phyloP scores from a whole-genome alignment of 2,797 vertebrate species.

The Cetoscarus ocellatus region DNA sequence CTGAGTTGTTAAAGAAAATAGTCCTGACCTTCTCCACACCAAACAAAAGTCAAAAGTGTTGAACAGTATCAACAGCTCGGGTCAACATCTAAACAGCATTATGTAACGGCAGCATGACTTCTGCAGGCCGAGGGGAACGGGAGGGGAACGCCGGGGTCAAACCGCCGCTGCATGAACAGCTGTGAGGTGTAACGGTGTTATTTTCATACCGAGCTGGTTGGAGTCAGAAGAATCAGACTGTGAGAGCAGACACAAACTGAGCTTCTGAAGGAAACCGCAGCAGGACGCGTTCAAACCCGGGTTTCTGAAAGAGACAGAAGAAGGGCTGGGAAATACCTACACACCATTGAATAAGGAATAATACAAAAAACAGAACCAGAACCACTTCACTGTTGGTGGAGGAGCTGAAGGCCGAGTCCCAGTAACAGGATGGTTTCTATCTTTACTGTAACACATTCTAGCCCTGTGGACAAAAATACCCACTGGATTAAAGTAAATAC shows the following conservation, averaged over 20 bases:
- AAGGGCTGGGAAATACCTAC: constrained; percentile 20
- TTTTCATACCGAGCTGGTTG: constrained; percentile 81
- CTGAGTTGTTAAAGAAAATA: neutral
- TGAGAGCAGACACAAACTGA: constrained; percentile 89
- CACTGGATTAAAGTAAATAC: too few species aligned
- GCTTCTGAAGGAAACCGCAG: constrained; percentile 89
- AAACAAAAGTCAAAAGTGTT: neutral
- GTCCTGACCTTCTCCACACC: neutral
- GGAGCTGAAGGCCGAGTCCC: too few species aligned
- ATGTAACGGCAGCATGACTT: constrained; percentile 13
- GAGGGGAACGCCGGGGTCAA: constrained; percentile 22
- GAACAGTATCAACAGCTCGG: neutral
- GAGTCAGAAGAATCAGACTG: constrained; percentile 70
- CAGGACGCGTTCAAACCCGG: constrained; percentile 88
- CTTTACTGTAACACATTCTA: too few species aligned
- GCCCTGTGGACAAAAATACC: too few species aligned
- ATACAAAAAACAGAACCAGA: neutral
- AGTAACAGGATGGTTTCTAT: too few species aligned
- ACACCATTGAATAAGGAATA: neutral
- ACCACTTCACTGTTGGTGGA: too few species aligned
- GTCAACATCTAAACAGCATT: neutral
- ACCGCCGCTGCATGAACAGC: neutral
- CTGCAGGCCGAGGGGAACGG: too few species aligned
- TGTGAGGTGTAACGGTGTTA: neutral
- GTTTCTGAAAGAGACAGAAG: constrained; percentile 83